Evolutionary conservation across 2,888 invertebrate species (phyloP).

Genomic region (Yponomeuta malinellus): DNA sequence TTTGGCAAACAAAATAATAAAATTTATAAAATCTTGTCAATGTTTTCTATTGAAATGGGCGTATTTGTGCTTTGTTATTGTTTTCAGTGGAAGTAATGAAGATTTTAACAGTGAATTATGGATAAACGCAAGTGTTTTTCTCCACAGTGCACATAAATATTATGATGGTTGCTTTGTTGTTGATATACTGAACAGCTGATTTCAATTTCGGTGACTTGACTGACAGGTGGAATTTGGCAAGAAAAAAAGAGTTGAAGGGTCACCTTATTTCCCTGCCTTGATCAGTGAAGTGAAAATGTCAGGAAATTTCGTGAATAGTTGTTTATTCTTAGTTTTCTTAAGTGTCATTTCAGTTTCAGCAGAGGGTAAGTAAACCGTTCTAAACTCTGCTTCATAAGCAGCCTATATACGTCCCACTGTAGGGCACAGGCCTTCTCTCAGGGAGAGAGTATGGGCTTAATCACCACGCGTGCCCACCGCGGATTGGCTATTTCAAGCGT

Average conservation of each 20-base stretch:
- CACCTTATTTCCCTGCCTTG: neutral
- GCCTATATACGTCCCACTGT: too few species aligned
- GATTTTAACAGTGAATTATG: neutral
- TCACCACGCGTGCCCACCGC: too few species aligned
- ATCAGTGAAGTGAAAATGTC: neutral
- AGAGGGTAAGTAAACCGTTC: neutral
- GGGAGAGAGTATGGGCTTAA: too few species aligned
- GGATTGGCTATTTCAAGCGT: too few species aligned
- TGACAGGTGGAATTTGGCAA: neutral
- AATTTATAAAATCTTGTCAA: neutral
- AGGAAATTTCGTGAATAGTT: conserved; percentile 2
- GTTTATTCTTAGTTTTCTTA: conserved; percentile 9
- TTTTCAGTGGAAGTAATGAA: neutral
- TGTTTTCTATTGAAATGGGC: neutral
- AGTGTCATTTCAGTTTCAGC: neutral
- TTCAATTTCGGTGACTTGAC: conserved; percentile 14
- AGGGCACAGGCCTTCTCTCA: too few species aligned
- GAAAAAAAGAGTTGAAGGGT: neutral
- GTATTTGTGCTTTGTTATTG: conserved; percentile 1
- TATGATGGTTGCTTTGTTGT: conserved; percentile 18
- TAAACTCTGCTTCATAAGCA: neutral
- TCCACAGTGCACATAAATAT: neutral
- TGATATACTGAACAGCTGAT: conserved; percentile 36
- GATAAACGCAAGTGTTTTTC: neutral
- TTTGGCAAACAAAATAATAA: neutral